Base-by-base conservation (phyloP, 2,888 invertebrate species). In the Latrodectus elegans region DNA sequence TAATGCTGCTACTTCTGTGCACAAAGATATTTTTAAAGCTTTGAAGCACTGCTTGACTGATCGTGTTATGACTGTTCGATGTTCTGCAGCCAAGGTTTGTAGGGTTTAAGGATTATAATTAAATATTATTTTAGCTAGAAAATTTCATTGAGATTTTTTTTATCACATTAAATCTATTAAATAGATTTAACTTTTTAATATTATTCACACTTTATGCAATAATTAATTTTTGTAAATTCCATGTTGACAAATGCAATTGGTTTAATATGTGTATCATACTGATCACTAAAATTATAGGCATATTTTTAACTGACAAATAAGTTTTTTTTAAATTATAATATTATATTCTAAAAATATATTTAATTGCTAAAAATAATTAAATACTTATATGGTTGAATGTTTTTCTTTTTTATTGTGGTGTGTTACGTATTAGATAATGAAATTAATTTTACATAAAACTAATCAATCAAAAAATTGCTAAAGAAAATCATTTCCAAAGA, bases 11-110 rank as follows among this genome's bases (percentile, higher is more conserved):
- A 95, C 95, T 90, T 94, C 95, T 93, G 94, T 96, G 91, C 94
- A 96, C 92, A 96, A 96, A 92, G 98, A 98, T 91, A 96, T 98
- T 90, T 97, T 97, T 91, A 97, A 97, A 92, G 96, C 97, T 12
- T 96, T 97, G 8, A 95, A 96, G 90, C 95, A 96, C 90, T 95
- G 97, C 90, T 93, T 98, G 89, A 95, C 97, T 22, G 99, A 99
- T 92, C 94, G 99, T 77, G 96, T 97, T 1, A 95, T 97, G 95
- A 95, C 96, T 22, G 99, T 99, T 26, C 94, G 99, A 74, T 97
- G 97, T 88, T 97, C 98, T 3, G 97, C 99, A 0, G 97, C 99
- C 0, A 94, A 94, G 93, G 95, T 95, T 91, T 80, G 73, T 26
- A 12, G 4, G 38, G 4, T 38, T 38, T 38, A 38, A 38, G 38